Conservation (phyloP, 2,113 vertebrate genomes). For the Petrocephalus zakoni region DNA sequence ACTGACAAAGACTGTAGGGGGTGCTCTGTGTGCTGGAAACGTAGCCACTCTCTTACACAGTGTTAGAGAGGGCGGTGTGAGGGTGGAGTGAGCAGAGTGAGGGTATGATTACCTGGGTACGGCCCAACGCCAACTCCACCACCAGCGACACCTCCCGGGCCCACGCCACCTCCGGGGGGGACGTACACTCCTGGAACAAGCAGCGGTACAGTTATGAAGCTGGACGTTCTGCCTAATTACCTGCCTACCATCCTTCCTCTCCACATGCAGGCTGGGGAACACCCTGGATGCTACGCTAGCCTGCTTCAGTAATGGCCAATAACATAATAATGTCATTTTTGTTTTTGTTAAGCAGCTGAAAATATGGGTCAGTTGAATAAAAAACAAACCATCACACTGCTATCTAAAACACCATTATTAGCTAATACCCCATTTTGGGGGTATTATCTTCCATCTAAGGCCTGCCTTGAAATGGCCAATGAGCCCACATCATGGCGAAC, state of each 20-base stretch:
- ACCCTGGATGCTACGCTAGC: background rate
- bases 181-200: constrained; percentile 59
- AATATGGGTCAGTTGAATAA: background rate
- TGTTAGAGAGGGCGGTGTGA: background rate
- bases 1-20: background rate
- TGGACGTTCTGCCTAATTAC: background rate
- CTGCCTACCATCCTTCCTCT: background rate
- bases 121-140: constrained; percentile 47
- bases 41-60: background rate
- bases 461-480: constrained; percentile 44
- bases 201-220: background rate
- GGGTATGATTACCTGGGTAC: constrained; percentile 54
- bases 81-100: background rate
- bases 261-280: background rate
- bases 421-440: constrained; percentile 35
- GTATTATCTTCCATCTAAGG: constrained; percentile 28
- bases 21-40: background rate
- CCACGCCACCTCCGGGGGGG: constrained; percentile 49
- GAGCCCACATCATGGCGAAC: constrained; percentile 40
- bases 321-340: background rate
- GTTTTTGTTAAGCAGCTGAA: background rate
- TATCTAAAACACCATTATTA: constrained; percentile 4
- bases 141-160: constrained; percentile 39
- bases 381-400: background rate
- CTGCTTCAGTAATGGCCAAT: background rate